These are phyloP conservation scores for Philypnodon macrostomus DNA, from an alignment of 2,797 vertebrate genomes.

Conservation along the genomic window DNA sequence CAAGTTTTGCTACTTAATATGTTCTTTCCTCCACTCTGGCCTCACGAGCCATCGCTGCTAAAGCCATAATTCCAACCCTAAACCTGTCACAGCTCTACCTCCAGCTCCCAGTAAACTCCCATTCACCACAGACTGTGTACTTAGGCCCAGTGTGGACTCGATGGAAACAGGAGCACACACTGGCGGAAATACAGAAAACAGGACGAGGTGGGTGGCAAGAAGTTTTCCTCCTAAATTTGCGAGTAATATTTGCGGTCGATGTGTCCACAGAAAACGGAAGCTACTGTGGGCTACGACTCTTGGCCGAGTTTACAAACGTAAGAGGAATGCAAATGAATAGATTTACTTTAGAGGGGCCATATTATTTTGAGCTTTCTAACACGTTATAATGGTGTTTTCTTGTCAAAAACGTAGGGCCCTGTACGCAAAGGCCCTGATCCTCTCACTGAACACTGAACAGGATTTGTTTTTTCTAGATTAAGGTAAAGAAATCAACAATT, in stretches of 20 bases:
- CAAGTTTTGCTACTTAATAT: neutral
- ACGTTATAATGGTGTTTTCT: too few relatives aligned
- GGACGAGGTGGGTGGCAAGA: conserved; percentile 54
- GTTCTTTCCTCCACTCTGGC: conserved; percentile 6
- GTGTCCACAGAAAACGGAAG: conserved; percentile 34
- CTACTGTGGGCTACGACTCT: neutral
- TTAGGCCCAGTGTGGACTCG: conserved; percentile 35
- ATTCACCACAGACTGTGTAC: conserved; percentile 52
- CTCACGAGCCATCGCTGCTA: conserved; percentile 3
- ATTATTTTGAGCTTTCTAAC: too few relatives aligned
- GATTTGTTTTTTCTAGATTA: too few relatives aligned
- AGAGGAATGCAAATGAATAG: conserved; percentile 11
- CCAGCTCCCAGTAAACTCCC: conserved; percentile 28
- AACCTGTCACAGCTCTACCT: conserved; percentile 29
- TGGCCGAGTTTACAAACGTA: conserved; percentile 2
- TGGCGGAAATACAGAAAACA: conserved; percentile 40
- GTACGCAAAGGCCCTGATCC: too few relatives aligned
- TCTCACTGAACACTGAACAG: too few relatives aligned
- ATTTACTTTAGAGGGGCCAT: conserved; percentile 18
- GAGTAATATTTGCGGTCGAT: conserved; percentile 38
- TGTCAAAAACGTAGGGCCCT: too few relatives aligned
- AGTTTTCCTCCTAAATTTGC: conserved; percentile 21
- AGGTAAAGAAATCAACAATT: too few relatives aligned
- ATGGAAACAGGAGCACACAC: conserved; percentile 53
- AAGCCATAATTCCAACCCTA: conserved; percentile 27